Conservation (phyloP, 2,113 vertebrate species). For the Etheostoma cragini region DNA sequence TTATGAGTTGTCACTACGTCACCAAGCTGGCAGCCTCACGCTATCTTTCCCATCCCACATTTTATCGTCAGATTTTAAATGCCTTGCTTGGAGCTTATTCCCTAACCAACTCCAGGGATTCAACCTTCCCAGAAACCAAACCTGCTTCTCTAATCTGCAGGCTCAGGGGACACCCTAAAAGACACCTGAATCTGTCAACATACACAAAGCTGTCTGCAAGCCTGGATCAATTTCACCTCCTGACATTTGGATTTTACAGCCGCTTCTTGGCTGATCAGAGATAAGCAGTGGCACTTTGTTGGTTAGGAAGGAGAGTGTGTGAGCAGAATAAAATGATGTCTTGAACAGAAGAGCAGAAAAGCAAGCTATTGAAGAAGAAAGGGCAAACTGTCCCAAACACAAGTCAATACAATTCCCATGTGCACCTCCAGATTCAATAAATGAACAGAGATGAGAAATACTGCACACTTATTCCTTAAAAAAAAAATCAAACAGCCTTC, state of each 20-base stretch:
- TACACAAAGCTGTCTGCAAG: slow-evolving; percentile 25
- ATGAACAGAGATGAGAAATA: slow-evolving; percentile 51
- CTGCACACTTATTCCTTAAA: slow-evolving; percentile 29
- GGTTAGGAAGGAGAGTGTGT: slow-evolving; percentile 31
- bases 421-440: slow-evolving; percentile 12
- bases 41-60: not conserved
- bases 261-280: slow-evolving; percentile 49
- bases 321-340: slow-evolving; percentile 57
- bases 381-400: slow-evolving; percentile 16
- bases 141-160: not conserved
- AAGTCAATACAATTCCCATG: slow-evolving; percentile 37
- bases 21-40: not conserved
- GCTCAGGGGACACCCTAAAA: slow-evolving; percentile 1
- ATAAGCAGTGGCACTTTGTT: slow-evolving; percentile 44
- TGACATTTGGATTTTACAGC: slow-evolving; percentile 62
- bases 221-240: slow-evolving; percentile 57
- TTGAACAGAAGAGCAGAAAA: slow-evolving; percentile 16
- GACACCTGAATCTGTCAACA: slow-evolving; percentile 31
- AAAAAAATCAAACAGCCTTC: slow-evolving; percentile 15
- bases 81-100: not conserved
- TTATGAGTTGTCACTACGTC: not conserved
- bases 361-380: slow-evolving; percentile 24
- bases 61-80: not conserved
- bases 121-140: not conserved
- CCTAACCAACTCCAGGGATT: not conserved